phyloP scores from a whole-genome alignment of 2,113 vertebrate genomes.

The Anhinga anhinga region DNA sequence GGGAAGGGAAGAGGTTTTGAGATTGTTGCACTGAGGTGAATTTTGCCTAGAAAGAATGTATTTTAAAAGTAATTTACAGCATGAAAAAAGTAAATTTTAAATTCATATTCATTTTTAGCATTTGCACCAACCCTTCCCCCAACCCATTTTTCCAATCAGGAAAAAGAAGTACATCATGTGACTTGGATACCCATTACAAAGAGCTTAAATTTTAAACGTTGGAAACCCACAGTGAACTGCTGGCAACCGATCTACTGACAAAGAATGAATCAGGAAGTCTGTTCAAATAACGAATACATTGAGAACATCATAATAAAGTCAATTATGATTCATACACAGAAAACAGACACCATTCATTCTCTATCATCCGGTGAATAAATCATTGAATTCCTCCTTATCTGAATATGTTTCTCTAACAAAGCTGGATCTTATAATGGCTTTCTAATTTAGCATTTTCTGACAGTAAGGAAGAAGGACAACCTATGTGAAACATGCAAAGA shows the following conservation, averaged over 20 bases:
- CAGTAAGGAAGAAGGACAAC: neutral
- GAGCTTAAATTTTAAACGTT: neutral
- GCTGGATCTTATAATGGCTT: neutral
- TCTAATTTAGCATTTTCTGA: neutral
- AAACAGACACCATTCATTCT: slow-evolving; percentile 56
- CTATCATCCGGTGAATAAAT: slow-evolving; percentile 5
- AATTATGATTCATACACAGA: slow-evolving; percentile 47
- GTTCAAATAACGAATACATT: slow-evolving; percentile 57
- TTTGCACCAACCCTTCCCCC: neutral
- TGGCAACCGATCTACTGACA: slow-evolving; percentile 5
- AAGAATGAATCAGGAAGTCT: slow-evolving; percentile 56
- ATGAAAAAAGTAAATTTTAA: neutral
- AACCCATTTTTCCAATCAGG: neutral
- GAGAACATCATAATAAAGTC: slow-evolving; percentile 43
- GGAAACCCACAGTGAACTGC: slow-evolving; percentile 1
- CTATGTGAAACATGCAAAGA: neutral
- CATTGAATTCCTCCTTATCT: neutral
- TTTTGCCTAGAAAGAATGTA: neutral
- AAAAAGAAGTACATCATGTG: neutral
- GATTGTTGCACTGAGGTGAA: neutral
- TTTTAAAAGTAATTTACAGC: neutral
- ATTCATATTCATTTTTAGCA: neutral
- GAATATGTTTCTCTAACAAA: neutral
- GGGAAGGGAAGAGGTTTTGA: neutral
- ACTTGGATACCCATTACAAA: neutral